Evolutionary conservation across 2,888 invertebrate genomes (phyloP).

Genomic region (Drosophila demipolita): DNA sequence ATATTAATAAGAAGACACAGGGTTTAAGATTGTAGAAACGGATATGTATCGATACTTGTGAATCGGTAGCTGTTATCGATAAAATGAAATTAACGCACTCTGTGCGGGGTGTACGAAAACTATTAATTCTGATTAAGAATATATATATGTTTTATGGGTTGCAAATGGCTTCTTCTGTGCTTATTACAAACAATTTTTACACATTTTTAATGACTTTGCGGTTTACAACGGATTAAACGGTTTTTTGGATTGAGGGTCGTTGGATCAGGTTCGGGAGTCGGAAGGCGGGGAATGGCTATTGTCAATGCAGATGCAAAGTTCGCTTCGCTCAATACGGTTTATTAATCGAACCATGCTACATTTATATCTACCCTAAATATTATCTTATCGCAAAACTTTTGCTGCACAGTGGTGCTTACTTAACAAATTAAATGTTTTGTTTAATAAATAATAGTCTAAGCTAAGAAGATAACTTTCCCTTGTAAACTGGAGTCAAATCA

Average conservation of each 20-base stretch:
- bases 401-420: slow-evolving; percentile 54
- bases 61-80: background rate
- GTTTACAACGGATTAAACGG: too few species aligned
- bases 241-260: background rate
- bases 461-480: background rate
- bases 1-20: background rate
- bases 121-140: too few species aligned
- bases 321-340: slow-evolving; percentile 15
- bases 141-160: too few species aligned
- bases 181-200: background rate
- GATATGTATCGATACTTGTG: background rate
- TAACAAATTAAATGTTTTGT: background rate
- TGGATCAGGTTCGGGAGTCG: background rate
- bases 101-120: background rate
- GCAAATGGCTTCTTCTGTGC: background rate
- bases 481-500: background rate
- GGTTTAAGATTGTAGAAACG: background rate
- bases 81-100: background rate
- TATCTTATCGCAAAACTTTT: slow-evolving; percentile 59
- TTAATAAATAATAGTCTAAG: background rate
- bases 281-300: background rate
- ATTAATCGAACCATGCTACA: slow-evolving; percentile 53
- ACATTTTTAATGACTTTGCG: background rate
- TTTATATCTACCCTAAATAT: slow-evolving; percentile 38
- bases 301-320: slow-evolving; percentile 50